Evolutionary conservation across 2,797 vertebrate genomes (phyloP).

Genomic region (Micropoecilia bifurca): DNA sequence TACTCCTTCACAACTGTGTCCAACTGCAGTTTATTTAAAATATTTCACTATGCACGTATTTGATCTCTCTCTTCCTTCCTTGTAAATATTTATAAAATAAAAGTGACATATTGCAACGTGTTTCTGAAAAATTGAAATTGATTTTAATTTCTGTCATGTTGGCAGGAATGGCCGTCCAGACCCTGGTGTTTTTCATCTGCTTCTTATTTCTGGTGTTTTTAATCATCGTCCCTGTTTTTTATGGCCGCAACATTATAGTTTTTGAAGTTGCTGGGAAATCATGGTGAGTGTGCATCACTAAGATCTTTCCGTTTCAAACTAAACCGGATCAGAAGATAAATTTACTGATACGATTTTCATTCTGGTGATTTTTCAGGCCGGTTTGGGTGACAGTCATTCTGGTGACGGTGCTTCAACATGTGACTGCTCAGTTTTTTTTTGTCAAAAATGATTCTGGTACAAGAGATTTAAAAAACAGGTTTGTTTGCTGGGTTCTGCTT

Average conservation of each 20-base stretch:
- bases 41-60: background rate
- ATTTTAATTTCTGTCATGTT: conserved; percentile 4
- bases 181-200: conserved; percentile 91
- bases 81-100: background rate
- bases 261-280: conserved; percentile 82
- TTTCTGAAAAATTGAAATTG: background rate
- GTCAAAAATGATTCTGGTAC: conserved; percentile 82
- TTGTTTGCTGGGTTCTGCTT: background rate
- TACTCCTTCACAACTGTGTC: background rate
- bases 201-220: conserved; percentile 86
- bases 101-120: background rate
- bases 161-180: conserved; percentile 90
- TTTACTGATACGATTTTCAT: background rate
- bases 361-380: conserved; percentile 80
- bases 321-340: background rate
- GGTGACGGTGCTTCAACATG: conserved; percentile 82
- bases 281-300: conserved; percentile 83
- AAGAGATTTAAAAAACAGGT: conserved; percentile 84
- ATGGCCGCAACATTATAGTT: conserved; percentile 82
- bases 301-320: background rate
- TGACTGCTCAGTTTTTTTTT: conserved; percentile 85
- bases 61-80: background rate
- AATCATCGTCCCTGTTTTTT: conserved; percentile 87
- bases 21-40: background rate
- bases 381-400: conserved; percentile 88